Conservation (phyloP, 2,888 invertebrate species). For the Nymphalis urticae region DNA sequence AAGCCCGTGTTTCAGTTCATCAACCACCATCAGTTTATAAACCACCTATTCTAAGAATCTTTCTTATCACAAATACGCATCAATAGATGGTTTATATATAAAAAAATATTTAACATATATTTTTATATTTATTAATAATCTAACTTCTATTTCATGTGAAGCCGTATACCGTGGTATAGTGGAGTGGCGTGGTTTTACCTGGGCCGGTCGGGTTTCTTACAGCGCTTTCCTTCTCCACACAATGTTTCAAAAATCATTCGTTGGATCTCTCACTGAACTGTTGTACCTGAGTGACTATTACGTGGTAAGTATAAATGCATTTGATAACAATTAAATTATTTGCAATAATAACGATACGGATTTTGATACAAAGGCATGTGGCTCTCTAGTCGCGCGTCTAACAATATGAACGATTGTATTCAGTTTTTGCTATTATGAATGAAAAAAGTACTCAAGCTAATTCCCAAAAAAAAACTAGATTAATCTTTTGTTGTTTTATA, state of each 20-base stretch:
- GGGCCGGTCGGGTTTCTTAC: conserved; percentile 66
- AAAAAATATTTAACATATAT: too few relatives aligned
- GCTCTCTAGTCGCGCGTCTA: too few relatives aligned
- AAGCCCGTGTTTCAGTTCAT: conserved; percentile 61
- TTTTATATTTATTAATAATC: background rate
- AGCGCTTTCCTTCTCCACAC: conserved; percentile 67
- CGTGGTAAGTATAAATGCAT: conserved; percentile 50
- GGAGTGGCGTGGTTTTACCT: conserved; percentile 71
- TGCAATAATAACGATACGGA: background rate
- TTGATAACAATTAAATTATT: background rate
- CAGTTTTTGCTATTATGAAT: too few relatives aligned
- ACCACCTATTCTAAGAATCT: too few relatives aligned
- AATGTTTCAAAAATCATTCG: conserved; percentile 56
- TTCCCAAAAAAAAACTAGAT: too few relatives aligned
- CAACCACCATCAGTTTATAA: too few relatives aligned
- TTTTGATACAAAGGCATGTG: background rate
- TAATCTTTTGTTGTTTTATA: too few relatives aligned
- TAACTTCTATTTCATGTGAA: conserved; percentile 38
- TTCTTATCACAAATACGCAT: conserved; percentile 31
- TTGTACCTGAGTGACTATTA: conserved; percentile 55
- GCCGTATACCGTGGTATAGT: conserved; percentile 57
- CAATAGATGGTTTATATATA: too few relatives aligned
- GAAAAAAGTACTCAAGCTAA: too few relatives aligned
- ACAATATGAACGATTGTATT: too few relatives aligned
- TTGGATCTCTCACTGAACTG: conserved; percentile 49